Percentiles rank a stretch among this genome's conserved stretches.
phyloP scores from a whole-genome alignment of 2,797 vertebrate genomes.

The Morelia viridis region DNA sequence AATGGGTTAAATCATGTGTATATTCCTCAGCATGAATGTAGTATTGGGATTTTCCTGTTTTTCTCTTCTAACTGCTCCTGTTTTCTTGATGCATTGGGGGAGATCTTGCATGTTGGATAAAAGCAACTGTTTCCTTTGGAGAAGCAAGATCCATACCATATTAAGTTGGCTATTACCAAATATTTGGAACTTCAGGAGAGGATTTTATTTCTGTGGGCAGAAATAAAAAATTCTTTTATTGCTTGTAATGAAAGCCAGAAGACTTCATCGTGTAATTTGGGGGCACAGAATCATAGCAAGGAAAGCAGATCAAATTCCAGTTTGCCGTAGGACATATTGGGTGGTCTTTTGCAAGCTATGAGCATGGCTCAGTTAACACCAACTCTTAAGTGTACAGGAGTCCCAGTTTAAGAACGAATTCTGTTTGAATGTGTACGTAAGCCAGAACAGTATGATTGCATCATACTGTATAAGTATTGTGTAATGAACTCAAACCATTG shows the following conservation, averaged over 20 bases:
- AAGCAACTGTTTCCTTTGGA: neutral
- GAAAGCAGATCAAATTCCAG: neutral
- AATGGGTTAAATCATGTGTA: neutral
- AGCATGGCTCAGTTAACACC: neutral
- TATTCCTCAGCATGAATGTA: neutral
- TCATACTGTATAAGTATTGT: too few species aligned
- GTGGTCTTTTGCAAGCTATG: neutral
- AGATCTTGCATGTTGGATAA: neutral
- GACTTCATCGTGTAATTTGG: neutral
- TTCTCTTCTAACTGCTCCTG: neutral
- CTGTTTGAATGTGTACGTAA: too few species aligned
- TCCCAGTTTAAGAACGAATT: too few species aligned
- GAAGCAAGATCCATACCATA: neutral
- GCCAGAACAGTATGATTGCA: too few species aligned
- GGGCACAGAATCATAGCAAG: neutral
- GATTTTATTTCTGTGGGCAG: neutral
- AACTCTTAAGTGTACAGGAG: too few species aligned
- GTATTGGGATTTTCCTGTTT: neutral
- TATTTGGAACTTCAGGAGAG: neutral
- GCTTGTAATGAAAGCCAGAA: neutral
- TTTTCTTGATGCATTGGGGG: neutral
- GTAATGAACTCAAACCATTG: too few species aligned
- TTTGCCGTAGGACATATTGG: neutral
- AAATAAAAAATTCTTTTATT: neutral
- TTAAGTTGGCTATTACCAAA: neutral